Evolutionary conservation across 2,113 vertebrate genomes (phyloP), one percentile per base, ranked within the genome.

Genomic region (Oreochromis tanganicae): DNA sequence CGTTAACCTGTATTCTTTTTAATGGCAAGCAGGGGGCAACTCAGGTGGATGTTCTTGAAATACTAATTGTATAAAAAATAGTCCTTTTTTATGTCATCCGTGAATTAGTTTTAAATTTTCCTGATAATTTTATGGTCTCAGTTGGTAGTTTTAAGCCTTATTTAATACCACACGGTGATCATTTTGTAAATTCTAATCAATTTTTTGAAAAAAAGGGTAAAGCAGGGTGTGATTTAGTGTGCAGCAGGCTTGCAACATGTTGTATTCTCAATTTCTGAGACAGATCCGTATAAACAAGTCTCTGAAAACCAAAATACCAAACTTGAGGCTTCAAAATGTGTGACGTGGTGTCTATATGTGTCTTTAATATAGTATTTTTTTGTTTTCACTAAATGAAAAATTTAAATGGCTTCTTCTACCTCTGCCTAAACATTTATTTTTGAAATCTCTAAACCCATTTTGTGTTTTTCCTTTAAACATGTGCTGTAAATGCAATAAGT

Each of bases 151-250:
- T 48, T 27, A 48, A 48, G 0, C 14, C 41, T 75, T 75, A 48
- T 75, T 75, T 48, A 48, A 17, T 75, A 48, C 2, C 3, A 17
- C 24, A 48, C 1, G 0, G 14, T 29, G 41, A 27, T 0, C 0
- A 75, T 17, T 75, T 46, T 17, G 68, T 75, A 11, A 75, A 48
- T 27, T 48, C 4, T 17, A 29, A 11, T 29, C 3, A 4, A 46
- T 46, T 16, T 17, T 73, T 46, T 27, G 13, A 27, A 41, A 27
- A 73, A 46, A 46, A 46, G 3, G 5, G 21, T 46, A 17, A 27
- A 73, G 2, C 38, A 71, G n/a, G 38, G 1, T 46, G 21, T 73
- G 21, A 43, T 46, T 43, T 73, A 46, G 21, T 43, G 41, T 16
- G 0, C 66, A 73, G 43, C 59, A 63, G 59, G 16, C 16, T 63